phyloP scores from a whole-genome alignment of 2,888 invertebrate genomes.

The Tribolium freemani region DNA sequence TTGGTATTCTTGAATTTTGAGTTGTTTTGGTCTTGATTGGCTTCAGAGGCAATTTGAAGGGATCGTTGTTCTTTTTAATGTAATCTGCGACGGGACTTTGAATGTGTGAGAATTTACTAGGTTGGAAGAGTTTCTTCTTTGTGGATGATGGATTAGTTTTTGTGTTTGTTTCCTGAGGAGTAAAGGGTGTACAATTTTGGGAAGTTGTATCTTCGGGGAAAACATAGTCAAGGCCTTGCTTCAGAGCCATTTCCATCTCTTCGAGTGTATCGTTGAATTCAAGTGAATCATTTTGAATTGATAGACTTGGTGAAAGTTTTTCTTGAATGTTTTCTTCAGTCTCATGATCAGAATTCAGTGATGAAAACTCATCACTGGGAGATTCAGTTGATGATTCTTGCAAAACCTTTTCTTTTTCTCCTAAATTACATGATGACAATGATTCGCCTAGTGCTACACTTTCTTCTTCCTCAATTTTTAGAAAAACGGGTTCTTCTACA shows the following conservation, averaged over 20 bases:
- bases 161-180: not conserved
- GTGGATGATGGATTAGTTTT: not conserved
- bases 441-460: not conserved
- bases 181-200: not conserved
- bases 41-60: slow-evolving; percentile 35
- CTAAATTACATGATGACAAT: not conserved
- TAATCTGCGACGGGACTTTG: slow-evolving; percentile 40
- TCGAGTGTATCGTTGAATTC: slow-evolving; percentile 46
- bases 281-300: not conserved
- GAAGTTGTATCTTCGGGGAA: slow-evolving; percentile 13
- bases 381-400: not conserved
- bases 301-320: not conserved
- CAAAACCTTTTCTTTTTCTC: not conserved
- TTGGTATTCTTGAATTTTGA: slow-evolving; percentile 2
- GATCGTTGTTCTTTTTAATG: slow-evolving; percentile 11
- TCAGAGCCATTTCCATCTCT: slow-evolving; percentile 45
- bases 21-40: slow-evolving; percentile 10
- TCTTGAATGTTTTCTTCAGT: not conserved
- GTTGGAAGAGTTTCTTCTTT: not conserved
- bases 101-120: slow-evolving; percentile 26
- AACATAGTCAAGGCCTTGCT: slow-evolving; percentile 34
- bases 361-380: not conserved
- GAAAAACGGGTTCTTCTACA: not conserved
- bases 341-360: not conserved
- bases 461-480: not conserved